Conservation (phyloP, 2,888 invertebrate genomes). For the Meghimatium bilineatum region DNA sequence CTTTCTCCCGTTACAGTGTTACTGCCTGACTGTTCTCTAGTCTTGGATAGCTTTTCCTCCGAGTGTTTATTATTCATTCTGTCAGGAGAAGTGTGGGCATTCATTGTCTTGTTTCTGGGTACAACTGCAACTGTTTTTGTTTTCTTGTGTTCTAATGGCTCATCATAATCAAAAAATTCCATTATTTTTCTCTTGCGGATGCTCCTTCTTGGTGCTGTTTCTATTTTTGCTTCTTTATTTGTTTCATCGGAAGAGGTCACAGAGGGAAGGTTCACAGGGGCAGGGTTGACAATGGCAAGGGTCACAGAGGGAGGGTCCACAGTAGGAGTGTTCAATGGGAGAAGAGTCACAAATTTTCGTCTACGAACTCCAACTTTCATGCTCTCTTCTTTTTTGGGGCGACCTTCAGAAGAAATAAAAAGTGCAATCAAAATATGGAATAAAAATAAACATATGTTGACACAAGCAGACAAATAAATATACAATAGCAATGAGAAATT, state of each 20-base stretch:
- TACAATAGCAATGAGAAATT: no score
- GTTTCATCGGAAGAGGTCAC: neutral
- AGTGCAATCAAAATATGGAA: neutral
- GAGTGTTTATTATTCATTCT: neutral
- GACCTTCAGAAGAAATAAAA: conserved; percentile 7
- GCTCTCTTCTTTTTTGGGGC: conserved; percentile 6
- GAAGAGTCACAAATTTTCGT: neutral
- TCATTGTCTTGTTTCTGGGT: conserved; percentile 1
- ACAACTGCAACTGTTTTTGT: neutral
- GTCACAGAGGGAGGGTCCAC: no score
- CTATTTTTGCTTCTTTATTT: neutral
- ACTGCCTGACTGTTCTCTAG: neutral
- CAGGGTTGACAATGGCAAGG: neutral
- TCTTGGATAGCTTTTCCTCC: neutral
- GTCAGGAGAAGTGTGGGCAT: neutral
- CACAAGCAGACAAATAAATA: neutral
- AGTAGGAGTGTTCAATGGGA: no score
- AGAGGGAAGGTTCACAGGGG: no score
- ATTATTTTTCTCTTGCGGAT: conserved; percentile 38
- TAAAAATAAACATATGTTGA: neutral
- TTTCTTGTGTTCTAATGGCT: conserved; percentile 3
- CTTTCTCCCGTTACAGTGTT: neutral
- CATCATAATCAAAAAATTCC: conserved; percentile 30
- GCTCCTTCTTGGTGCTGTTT: conserved; percentile 14
- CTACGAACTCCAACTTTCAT: neutral